phyloP scores from a whole-genome alignment of 2,113 vertebrate genomes.

The Hiodon tergisus region DNA sequence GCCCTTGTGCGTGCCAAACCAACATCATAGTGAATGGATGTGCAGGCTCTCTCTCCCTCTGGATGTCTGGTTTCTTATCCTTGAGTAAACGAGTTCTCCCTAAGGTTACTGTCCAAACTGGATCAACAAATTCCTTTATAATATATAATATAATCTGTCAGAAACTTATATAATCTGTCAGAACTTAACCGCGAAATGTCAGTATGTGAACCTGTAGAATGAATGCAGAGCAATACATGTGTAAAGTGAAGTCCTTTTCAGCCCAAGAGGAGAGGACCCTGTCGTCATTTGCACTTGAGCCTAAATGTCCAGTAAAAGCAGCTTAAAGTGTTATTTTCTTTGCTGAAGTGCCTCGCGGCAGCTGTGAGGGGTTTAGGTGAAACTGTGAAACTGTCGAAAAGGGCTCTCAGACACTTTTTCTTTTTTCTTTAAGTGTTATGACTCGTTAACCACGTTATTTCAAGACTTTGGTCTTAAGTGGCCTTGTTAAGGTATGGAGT shows the following conservation, averaged over 20 bases:
- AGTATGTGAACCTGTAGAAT: too few species aligned
- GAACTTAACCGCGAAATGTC: too few species aligned
- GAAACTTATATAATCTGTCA: not conserved
- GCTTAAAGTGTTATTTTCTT: constrained; percentile 17
- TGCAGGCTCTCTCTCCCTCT: not conserved
- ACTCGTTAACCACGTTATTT: not conserved
- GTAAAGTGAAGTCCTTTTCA: not conserved
- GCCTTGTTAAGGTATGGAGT: not conserved
- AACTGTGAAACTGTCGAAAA: constrained; percentile 17
- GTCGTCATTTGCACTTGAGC: not conserved
- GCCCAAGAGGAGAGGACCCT: not conserved
- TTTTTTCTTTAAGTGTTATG: constrained; percentile 12
- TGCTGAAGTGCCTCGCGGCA: constrained; percentile 14
- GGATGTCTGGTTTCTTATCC: not conserved
- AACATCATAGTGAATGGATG: not conserved
- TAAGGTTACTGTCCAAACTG: not conserved
- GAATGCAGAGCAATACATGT: too few species aligned
- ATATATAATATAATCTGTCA: not conserved
- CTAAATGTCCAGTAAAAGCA: not conserved
- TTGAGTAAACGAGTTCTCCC: not conserved
- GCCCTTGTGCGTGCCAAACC: not conserved
- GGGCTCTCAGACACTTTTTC: constrained; percentile 24
- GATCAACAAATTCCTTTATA: too few species aligned
- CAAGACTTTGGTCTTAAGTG: not conserved
- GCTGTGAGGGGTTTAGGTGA: constrained; percentile 14